Evolutionary conservation across 2,113 vertebrate species (phyloP), one percentile per base, ranked within the genome.

Genomic region (Etia nguti): DNA sequence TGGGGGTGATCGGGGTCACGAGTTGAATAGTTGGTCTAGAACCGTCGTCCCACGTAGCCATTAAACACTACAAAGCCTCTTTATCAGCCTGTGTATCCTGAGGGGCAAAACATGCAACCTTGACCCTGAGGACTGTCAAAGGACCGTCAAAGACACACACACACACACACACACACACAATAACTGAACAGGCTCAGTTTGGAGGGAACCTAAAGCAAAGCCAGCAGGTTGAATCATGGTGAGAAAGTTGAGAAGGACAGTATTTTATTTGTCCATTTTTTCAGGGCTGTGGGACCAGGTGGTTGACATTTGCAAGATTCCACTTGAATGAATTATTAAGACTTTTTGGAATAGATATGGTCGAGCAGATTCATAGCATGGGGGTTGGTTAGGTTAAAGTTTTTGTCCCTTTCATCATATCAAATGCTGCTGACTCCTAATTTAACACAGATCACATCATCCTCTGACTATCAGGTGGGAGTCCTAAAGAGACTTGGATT

Each of bases 41-140:
- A 41, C 75, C 12, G 29, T 52, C 8, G 86, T 56, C 68, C 46
- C 86, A 50, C 54, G 79, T 83, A 94, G 92, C 73, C 83, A 91
- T 93, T 93, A 92, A 88, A 89, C 62, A 87, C 90, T 86, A 88
- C 93, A 92, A 68, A 86, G 83, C 87, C 86, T 90, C 88, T 93
- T 93, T 92, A 94, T 95, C 91, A 92, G 88, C 46, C 56, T 12
- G 82, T 50, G 80, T 84, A 88, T 92, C 79, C 24, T 15, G 60
- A 79, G 36, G 86, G 56, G 83, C 41, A 88, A 86, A 93, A 88
- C 86, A 85, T 81, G 77, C 81, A 89, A 95, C 89, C 92, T 91
- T 80, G 50, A 90, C 84, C 85, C 38, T 55, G 82, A 89, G 50
- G 5, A 29, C 55, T 85, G 41, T 77, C 65, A 31, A 82, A 83